Evolutionary conservation across 2,888 invertebrate species (phyloP).

Genomic region (Steinernema hermaphroditum): DNA sequence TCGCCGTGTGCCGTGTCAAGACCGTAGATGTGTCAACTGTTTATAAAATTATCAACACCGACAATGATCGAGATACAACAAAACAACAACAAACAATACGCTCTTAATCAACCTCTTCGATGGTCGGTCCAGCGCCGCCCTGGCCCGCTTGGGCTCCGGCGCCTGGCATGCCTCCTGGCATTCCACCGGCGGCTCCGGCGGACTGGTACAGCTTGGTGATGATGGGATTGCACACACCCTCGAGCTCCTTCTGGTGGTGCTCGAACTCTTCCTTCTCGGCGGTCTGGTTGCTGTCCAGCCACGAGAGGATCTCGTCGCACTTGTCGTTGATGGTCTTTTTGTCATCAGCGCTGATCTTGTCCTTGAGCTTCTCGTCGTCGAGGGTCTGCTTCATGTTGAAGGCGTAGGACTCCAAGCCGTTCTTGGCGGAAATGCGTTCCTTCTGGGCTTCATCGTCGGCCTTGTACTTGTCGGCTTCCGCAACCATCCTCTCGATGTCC

Average conservation of each 20-base stretch:
- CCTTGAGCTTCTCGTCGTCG: constrained; percentile 89
- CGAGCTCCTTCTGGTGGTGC: constrained; percentile 86
- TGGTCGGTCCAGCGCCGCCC: constrained; percentile 7
- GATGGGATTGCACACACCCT: constrained; percentile 87
- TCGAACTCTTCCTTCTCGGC: constrained; percentile 72
- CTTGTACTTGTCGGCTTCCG: constrained; percentile 88
- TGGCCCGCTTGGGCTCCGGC: neutral
- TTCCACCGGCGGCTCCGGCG: constrained; percentile 72
- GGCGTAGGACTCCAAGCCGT: constrained; percentile 83
- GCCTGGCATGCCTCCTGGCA: constrained; percentile 27
- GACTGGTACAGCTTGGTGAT: constrained; percentile 90
- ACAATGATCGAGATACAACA: constrained; percentile 22
- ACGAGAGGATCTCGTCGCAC: constrained; percentile 83
- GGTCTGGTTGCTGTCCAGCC: constrained; percentile 74
- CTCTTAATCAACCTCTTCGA: constrained; percentile 19
- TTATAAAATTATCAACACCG: too few relatives aligned
- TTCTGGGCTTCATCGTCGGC: constrained; percentile 72
- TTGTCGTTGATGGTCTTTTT: constrained; percentile 82
- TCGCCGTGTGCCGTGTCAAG: too few relatives aligned
- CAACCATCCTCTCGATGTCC: constrained; percentile 82
- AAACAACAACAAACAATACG: neutral
- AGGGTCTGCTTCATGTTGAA: constrained; percentile 88
- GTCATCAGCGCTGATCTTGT: constrained; percentile 83
- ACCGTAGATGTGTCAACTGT: too few relatives aligned
- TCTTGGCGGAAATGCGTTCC: constrained; percentile 77